A percentile compares a stretch with the other conserved stretches of the same genome.
Evolutionary conservation across 2,888 invertebrate genomes (phyloP).

Genomic region (Latheticus oryzae): DNA sequence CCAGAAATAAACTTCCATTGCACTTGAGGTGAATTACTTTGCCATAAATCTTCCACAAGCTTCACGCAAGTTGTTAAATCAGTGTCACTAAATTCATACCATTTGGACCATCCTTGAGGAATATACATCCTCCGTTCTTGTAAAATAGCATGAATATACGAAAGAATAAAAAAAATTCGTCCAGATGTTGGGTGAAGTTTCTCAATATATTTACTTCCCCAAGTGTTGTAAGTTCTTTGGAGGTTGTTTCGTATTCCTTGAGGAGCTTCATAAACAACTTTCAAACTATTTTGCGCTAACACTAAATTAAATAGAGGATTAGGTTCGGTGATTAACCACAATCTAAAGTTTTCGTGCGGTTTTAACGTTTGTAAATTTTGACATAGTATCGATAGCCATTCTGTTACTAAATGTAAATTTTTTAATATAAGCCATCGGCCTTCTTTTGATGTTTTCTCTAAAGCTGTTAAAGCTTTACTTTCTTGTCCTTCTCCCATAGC

Average conservation of each 20-base stretch:
- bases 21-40: constrained; percentile 60
- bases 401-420: constrained; percentile 82
- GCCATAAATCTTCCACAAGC: constrained; percentile 66
- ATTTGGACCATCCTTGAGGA: constrained; percentile 91
- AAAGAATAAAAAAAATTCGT: constrained; percentile 78
- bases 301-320: constrained; percentile 80
- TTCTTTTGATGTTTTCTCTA: constrained; percentile 70
- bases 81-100: constrained; percentile 87
- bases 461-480: constrained; percentile 70
- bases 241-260: constrained; percentile 88
- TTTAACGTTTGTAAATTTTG: constrained; percentile 71
- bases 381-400: constrained; percentile 77
- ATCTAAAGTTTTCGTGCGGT: constrained; percentile 68
- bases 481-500: constrained; percentile 87
- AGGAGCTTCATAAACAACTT: constrained; percentile 86
- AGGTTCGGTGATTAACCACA: constrained; percentile 91
- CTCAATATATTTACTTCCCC: constrained; percentile 67
- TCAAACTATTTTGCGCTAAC: constrained; percentile 81
- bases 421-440: constrained; percentile 85
- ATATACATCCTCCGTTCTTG: constrained; percentile 93
- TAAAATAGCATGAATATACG: constrained; percentile 89
- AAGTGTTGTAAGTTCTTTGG: constrained; percentile 78
- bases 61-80: constrained; percentile 83
- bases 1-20: constrained; percentile 84
- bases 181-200: constrained; percentile 58